A percentile compares a stretch with the other conserved stretches of the same genome.
Conservation (phyloP, 2,888 invertebrate genomes). For the Ormyrus thymus region DNA sequence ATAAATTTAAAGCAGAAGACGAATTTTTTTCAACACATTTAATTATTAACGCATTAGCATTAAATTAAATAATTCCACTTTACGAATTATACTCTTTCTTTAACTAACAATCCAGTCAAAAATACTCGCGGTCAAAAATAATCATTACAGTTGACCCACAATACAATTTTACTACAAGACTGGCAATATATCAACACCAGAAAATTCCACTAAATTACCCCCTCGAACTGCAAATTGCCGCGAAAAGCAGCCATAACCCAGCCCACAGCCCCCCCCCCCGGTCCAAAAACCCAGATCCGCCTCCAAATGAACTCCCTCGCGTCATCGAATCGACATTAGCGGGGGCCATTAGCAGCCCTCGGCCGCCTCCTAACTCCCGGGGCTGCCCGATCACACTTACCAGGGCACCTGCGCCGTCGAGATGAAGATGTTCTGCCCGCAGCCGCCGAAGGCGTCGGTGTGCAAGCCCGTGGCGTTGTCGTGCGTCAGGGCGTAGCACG, state of each 20-base stretch:
- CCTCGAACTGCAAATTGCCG: not conserved
- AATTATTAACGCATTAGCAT: no score
- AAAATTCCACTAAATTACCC: no score
- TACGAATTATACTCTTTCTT: no score
- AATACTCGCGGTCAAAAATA: no score
- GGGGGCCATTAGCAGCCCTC: conserved; percentile 13
- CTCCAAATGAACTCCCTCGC: not conserved
- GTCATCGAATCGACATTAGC: conserved; percentile 37
- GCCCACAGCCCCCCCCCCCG: not conserved
- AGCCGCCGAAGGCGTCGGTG: conserved; percentile 82
- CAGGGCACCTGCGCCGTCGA: conserved; percentile 87
- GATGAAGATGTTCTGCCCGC: conserved; percentile 90
- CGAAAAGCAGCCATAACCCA: not conserved
- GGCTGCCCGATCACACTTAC: conserved; percentile 74
- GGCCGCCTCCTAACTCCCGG: conserved; percentile 11
- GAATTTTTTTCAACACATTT: no score
- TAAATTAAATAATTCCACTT: no score
- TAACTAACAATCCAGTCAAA: no score
- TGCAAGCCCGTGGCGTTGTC: conserved; percentile 82
- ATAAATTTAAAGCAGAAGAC: no score
- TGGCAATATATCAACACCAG: no score
- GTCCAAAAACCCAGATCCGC: not conserved
- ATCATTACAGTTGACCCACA: no score
- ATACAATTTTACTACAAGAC: no score
- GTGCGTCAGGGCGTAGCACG: conserved; percentile 83